Evolutionary conservation across 1,140 invertebrate genomes (phyloP).

Genomic region (Pteromalus puparum): DNA sequence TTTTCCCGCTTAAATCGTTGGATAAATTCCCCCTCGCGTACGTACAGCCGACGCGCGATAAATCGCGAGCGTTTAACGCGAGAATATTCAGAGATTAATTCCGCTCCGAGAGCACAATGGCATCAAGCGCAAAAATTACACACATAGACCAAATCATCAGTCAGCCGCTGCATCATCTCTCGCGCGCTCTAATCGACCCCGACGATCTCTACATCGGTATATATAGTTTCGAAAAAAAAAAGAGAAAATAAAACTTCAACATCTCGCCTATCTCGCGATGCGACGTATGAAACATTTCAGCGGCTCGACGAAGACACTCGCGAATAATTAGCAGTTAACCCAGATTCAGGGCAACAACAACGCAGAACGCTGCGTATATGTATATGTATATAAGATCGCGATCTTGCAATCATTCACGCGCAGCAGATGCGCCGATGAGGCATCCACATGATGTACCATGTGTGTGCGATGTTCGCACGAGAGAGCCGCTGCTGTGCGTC

Average conservation of each 20-base stretch:
- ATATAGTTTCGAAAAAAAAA: background rate
- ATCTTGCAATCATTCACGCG: background rate
- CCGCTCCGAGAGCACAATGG: no score
- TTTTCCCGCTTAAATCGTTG: no score
- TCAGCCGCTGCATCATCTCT: background rate
- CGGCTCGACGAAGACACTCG: background rate
- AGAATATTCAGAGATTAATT: background rate
- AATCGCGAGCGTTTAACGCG: background rate
- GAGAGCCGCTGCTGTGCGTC: background rate
- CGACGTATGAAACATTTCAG: background rate
- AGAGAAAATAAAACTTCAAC: background rate
- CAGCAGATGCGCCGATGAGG: background rate
- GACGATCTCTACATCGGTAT: background rate
- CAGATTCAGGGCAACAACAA: background rate
- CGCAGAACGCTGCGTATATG: background rate
- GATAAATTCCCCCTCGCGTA: no score
- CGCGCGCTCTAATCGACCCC: background rate
- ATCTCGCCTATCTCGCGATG: background rate
- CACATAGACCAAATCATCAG: background rate
- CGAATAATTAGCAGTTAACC: conserved; percentile 46
- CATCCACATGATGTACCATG: background rate
- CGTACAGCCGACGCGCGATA: background rate
- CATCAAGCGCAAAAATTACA: background rate
- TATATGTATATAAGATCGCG: background rate
- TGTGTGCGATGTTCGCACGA: background rate